These are phyloP conservation scores for Alcedo atthis DNA, from an alignment of 2,797 vertebrate genomes.

Conservation along the genomic window DNA sequence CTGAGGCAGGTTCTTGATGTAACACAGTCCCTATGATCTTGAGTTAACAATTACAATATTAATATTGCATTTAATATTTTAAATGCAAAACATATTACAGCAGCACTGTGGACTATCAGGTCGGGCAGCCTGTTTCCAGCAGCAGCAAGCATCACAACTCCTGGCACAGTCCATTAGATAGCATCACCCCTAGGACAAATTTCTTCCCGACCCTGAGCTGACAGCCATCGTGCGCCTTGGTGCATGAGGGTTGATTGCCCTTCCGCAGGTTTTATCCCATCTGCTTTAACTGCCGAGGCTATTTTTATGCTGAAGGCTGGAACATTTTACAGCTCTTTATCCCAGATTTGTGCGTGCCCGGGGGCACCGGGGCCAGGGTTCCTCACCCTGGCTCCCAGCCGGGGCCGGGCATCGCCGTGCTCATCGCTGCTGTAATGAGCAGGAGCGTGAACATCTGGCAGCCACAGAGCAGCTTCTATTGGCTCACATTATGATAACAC, in stretches of 20 bases:
- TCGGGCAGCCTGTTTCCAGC: not conserved
- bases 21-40: fast-evolving
- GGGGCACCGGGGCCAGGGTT: not conserved
- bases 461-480: not conserved
- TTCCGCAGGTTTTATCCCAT: not conserved
- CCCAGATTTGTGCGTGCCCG: not conserved
- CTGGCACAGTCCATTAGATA: not conserved
- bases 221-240: not conserved
- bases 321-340: not conserved
- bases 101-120: fast-evolving
- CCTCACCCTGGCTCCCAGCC: not conserved
- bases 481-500: not conserved
- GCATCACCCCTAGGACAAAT: not conserved
- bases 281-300: not conserved
- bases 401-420: fast-evolving
- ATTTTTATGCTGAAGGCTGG: not conserved
- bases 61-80: not conserved
- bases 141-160: not conserved
- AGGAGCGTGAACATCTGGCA: not conserved
- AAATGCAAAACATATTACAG: not conserved
- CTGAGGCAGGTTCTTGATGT: fast-evolving
- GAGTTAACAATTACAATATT: not conserved
- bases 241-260: not conserved
- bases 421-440: not conserved
- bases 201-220: not conserved